phyloP scores from a whole-genome alignment of 2,113 vertebrate species.

The Lophotis ruficrista region DNA sequence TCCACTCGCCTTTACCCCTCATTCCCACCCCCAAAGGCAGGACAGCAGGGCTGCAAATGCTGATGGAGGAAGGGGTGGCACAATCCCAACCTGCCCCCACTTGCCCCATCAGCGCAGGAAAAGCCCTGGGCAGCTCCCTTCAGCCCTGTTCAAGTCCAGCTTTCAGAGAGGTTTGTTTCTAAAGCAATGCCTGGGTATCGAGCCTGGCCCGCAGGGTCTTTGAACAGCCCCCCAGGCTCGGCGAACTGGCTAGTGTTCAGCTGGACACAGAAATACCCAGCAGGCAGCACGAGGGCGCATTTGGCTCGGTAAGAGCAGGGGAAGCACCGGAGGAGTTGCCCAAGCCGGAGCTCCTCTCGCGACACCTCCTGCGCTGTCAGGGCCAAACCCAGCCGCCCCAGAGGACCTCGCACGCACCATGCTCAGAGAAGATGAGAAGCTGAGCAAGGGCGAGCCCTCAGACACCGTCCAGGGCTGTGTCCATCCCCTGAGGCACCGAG shows the following conservation, averaged over 20 bases:
- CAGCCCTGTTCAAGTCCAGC: background rate
- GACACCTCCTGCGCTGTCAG: background rate
- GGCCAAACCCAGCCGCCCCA: background rate
- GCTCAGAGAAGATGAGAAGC: background rate
- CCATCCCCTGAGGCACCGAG: background rate
- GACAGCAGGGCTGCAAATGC: background rate
- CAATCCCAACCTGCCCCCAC: background rate
- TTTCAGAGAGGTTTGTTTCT: background rate
- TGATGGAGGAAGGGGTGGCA: background rate
- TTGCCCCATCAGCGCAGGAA: background rate
- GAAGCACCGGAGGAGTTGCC: background rate
- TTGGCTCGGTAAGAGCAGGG: background rate
- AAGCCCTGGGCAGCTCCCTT: background rate
- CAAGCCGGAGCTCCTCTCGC: background rate
- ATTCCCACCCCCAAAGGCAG: background rate
- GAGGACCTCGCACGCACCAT: background rate
- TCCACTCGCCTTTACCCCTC: background rate
- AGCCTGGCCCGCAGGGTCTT: background rate
- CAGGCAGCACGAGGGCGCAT: background rate
- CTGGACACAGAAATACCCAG: background rate
- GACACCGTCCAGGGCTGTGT: background rate
- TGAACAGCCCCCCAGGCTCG: background rate
- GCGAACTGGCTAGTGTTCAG: background rate
- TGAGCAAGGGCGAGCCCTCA: background rate
- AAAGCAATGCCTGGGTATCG: background rate